These are phyloP conservation scores for Dicyrtoma fusca DNA, from an alignment of 2,888 invertebrate genomes.

Conservation along the genomic window DNA sequence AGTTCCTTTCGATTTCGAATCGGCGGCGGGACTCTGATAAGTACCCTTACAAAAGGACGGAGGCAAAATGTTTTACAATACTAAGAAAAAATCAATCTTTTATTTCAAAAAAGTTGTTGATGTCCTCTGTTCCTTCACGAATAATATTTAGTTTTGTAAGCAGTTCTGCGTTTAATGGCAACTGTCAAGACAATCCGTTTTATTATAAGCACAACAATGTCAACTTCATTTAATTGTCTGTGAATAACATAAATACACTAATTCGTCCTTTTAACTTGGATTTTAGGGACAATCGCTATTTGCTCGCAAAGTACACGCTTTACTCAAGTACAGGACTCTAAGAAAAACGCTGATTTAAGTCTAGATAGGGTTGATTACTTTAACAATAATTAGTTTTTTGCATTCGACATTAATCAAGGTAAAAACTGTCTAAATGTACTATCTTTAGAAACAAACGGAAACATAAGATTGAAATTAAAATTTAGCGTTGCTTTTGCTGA, in stretches of 20 bases:
- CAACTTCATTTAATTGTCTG: too few species aligned
- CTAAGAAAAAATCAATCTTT: slow-evolving; percentile 52
- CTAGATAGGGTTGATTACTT: too few species aligned
- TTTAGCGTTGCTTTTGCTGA: slow-evolving; percentile 17
- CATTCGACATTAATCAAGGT: slow-evolving; percentile 12
- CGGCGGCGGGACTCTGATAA: slow-evolving; percentile 42
- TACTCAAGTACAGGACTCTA: neutral
- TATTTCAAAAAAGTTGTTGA: slow-evolving; percentile 57
- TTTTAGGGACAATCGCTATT: neutral
- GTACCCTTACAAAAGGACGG: too few species aligned
- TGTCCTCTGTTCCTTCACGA: slow-evolving; percentile 57
- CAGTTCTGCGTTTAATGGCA: neutral
- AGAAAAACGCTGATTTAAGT: too few species aligned
- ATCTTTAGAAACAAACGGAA: slow-evolving; percentile 23
- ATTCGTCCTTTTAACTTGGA: neutral
- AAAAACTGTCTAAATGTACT: neutral
- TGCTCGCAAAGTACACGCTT: neutral
- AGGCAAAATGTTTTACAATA: slow-evolving; percentile 48
- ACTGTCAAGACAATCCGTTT: too few species aligned
- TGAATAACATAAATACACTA: too few species aligned
- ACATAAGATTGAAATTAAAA: slow-evolving; percentile 22
- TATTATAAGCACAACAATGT: too few species aligned
- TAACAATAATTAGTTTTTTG: neutral
- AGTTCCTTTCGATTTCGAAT: too few species aligned
- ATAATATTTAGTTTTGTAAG: slow-evolving; percentile 57